Percentiles rank a stretch among this genome's conserved stretches.
Conservation (phyloP, 1,140 invertebrate species). For the Halyomorpha halys region DNA sequence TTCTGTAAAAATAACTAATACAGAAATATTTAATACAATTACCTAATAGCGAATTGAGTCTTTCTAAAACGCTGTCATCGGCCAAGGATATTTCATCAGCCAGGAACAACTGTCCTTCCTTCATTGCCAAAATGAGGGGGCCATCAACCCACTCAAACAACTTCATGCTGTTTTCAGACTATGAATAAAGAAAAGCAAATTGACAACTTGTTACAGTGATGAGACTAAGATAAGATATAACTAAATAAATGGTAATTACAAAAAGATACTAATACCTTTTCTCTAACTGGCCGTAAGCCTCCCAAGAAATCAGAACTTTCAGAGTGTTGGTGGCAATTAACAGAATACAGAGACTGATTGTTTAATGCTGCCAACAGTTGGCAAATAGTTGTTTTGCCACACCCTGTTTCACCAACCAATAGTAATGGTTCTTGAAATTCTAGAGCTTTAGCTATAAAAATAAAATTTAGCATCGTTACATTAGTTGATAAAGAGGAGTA, state of each 20-base stretch:
- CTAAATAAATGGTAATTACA: neutral
- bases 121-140: conserved; percentile 86
- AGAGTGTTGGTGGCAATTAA: conserved; percentile 98
- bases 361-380: conserved; percentile 69
- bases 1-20: neutral
- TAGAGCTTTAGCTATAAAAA: conserved; percentile 55
- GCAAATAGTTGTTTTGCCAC: conserved; percentile 96
- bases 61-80: conserved; percentile 95
- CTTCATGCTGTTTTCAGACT: conserved; percentile 32
- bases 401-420: conserved; percentile 94
- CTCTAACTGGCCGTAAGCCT: conserved; percentile 79
- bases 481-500: too few relatives aligned
- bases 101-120: conserved; percentile 74
- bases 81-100: conserved; percentile 99
- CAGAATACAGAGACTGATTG: conserved; percentile 53
- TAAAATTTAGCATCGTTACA: too few relatives aligned
- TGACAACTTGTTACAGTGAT: neutral
- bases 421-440: conserved; percentile 90
- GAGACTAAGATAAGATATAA: neutral
- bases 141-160: conserved; percentile 98
- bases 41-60: conserved; percentile 86
- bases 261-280: conserved; percentile 34
- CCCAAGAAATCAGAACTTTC: conserved; percentile 97
- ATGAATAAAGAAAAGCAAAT: neutral
- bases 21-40: conserved; percentile 19